Evolutionary conservation across 2,888 invertebrate genomes (phyloP), one percentile per base, ranked within the genome.

Genomic region (Drosophila picticornis): DNA sequence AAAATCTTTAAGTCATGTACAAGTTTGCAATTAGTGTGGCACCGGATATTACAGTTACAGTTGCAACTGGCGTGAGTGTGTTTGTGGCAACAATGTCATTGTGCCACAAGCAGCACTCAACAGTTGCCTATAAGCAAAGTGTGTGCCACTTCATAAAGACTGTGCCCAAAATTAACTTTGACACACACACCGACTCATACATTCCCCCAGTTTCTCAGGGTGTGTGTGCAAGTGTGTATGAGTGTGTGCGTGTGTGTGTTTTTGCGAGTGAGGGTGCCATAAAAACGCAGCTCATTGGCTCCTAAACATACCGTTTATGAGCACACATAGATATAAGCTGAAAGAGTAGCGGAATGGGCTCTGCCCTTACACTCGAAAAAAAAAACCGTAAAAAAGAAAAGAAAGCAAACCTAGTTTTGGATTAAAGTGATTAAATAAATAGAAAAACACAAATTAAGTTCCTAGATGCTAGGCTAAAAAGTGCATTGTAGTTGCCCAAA

Each of bases 251-350:
- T 46, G 58, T 46, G 32, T 29, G 40, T 40, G 36, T 31, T 38
- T 13, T 63, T 25, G 36, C 25, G 29, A 32, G 38, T 55, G 53
- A 70, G 67, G 25, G 59, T 75, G 79, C 46, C 74, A 84, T 88
- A 84, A 83, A 83, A 83, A 72, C 72, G 73, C 83, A 85, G 83
- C 70, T 85, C 88, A 88, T 84, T 83, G 72, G 78, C 72, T 62
- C 51, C 78, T 88, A 83, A 85, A 85, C 72, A 81, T 80, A 65
- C 58, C 72, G 72, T 81, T 83, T 73, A 83, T 76, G 76, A 64
- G 63, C 34, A 34, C 22, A 55, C 55, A 78, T 51, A 64, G 25
- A 59, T 52, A 72, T 25, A 22, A 31, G 25, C 53, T 2, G 19
- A 50, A 56, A 27, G 25, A 38, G 51, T 2, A 10, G 43, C 7